phyloP scores from a whole-genome alignment of 2,888 invertebrate genomes.

The Stenoptilia bipunctidactyla region DNA sequence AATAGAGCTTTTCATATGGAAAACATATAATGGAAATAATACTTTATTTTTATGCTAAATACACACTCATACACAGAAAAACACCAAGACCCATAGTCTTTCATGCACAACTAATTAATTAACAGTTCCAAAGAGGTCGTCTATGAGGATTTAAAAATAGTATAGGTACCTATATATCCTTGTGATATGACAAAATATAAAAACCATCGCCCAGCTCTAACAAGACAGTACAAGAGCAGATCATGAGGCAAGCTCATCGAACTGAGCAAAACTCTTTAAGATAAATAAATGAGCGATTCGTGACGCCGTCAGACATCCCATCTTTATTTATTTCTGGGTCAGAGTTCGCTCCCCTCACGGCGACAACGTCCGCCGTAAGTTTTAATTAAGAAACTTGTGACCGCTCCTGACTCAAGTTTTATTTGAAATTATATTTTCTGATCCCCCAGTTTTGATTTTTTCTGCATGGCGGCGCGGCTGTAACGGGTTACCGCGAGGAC shows the following conservation, averaged over 20 bases:
- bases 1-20: no score
- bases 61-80: no score
- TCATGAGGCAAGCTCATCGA: conserved; percentile 54
- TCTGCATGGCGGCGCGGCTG: conserved; percentile 32
- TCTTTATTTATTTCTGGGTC: conserved; percentile 68
- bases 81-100: no score
- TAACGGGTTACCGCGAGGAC: conserved; percentile 51
- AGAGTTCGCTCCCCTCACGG: conserved; percentile 49
- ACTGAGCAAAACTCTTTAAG: conserved; percentile 54
- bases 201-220: conserved; percentile 12
- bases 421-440: conserved; percentile 68
- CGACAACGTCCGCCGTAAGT: conserved; percentile 68
- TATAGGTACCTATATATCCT: no score
- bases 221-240: conserved; percentile 21
- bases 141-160: no score
- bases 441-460: conserved; percentile 54
- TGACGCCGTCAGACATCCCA: conserved; percentile 43
- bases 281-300: conserved; percentile 66
- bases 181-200: no score
- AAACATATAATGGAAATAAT: no score
- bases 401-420: conserved; percentile 61
- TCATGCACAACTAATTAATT: no score
- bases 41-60: no score
- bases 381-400: conserved; percentile 73
- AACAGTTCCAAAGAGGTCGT: no score